These are phyloP conservation scores for Lycodopsis pacificus DNA, from an alignment of 2,797 vertebrate species.

Conservation along the genomic window DNA sequence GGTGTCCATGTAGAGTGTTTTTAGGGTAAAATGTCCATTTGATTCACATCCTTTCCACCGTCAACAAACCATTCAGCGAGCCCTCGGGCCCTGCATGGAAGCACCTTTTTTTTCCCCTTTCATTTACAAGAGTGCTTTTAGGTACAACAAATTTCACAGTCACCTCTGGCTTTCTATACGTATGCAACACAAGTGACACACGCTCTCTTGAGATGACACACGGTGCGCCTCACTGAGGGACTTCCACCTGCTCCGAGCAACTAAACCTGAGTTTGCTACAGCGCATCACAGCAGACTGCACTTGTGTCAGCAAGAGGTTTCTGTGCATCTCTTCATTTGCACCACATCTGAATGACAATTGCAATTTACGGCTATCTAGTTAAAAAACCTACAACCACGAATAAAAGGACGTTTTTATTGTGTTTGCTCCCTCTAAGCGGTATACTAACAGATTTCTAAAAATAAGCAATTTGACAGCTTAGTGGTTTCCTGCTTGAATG, in stretches of 20 bases:
- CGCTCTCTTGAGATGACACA: constrained; percentile 27
- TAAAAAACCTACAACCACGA: constrained; percentile 27
- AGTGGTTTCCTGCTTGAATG: constrained; percentile 36
- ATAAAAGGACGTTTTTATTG: constrained; percentile 5
- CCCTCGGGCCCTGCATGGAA: neutral
- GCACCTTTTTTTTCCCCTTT: neutral
- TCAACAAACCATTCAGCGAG: constrained; percentile 13
- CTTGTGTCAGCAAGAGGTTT: constrained; percentile 52
- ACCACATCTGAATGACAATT: constrained; percentile 34
- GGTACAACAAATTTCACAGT: constrained; percentile 9
- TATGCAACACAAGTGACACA: constrained; percentile 14
- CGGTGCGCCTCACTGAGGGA: constrained; percentile 22
- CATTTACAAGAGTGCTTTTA: constrained; percentile 11
- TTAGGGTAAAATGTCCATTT: neutral
- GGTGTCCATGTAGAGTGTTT: neutral
- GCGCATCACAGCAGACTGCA: constrained; percentile 37
- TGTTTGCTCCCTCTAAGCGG: constrained; percentile 10
- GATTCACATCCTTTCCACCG: constrained; percentile 23
- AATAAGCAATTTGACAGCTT: constrained; percentile 43
- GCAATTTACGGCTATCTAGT: constrained; percentile 16
- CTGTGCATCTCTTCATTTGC: constrained; percentile 31
- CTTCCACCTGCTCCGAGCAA: constrained; percentile 45
- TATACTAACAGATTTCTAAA: constrained; percentile 15
- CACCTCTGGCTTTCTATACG: constrained; percentile 7
- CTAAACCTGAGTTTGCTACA: constrained; percentile 29